Evolutionary conservation across 1,140 invertebrate genomes (phyloP).

Genomic region (Psix sp.): DNA sequence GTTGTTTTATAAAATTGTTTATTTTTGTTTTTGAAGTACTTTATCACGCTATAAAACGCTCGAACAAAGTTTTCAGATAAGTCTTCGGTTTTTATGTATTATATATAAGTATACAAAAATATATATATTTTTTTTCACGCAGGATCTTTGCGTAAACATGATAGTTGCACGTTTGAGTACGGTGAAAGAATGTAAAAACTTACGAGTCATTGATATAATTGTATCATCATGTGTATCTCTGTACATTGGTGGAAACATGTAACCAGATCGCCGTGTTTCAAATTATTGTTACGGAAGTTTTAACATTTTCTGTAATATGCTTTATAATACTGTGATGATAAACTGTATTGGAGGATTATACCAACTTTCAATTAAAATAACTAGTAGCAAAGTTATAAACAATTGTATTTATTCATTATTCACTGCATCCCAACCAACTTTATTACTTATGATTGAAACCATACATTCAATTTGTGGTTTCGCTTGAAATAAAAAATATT

Average conservation of each 20-base stretch:
- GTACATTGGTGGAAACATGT: slow-evolving; percentile 53
- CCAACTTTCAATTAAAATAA: slow-evolving; percentile 59
- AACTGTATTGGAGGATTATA: slow-evolving; percentile 57
- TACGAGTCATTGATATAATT: slow-evolving; percentile 56
- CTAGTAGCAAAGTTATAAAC: slow-evolving; percentile 46
- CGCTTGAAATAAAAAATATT: neutral
- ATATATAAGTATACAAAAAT: slow-evolving; percentile 27
- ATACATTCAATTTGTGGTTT: neutral
- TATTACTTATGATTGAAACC: neutral
- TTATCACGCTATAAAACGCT: slow-evolving; percentile 48
- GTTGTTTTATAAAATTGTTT: slow-evolving; percentile 26
- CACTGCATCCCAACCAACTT: neutral
- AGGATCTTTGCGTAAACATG: slow-evolving; percentile 31
- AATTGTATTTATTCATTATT: slow-evolving; percentile 1
- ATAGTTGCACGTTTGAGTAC: slow-evolving; percentile 30
- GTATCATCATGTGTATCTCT: slow-evolving; percentile 57
- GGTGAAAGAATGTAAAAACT: slow-evolving; percentile 42
- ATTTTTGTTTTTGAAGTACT: slow-evolving; percentile 31
- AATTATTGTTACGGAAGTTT: slow-evolving; percentile 57
- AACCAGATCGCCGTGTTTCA: slow-evolving; percentile 43
- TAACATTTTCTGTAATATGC: slow-evolving; percentile 59
- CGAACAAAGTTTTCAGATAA: slow-evolving; percentile 52
- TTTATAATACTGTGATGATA: slow-evolving; percentile 61
- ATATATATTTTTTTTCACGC: slow-evolving; percentile 37
- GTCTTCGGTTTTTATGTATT: slow-evolving; percentile 53